Evolutionary conservation across 2,797 vertebrate species (phyloP).

Genomic region (Rousettus madagascariensis): DNA sequence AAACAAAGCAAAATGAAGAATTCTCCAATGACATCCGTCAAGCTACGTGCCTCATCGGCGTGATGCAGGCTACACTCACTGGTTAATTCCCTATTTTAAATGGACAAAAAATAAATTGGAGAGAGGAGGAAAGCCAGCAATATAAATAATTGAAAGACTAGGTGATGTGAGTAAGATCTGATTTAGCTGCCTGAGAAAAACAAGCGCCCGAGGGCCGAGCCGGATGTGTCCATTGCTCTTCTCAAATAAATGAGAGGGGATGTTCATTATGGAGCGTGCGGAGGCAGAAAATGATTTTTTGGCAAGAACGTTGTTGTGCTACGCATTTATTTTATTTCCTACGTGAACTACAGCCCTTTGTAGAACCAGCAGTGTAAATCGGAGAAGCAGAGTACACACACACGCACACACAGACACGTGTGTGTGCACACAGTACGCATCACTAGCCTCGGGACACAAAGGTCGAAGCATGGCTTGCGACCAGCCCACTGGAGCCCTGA

Average conservation of each 20-base stretch:
- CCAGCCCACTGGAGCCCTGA: rapidly evolving
- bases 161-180: background rate
- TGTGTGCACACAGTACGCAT: rapidly evolving
- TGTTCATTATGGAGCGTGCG: background rate
- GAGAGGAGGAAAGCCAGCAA: background rate
- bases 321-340: background rate
- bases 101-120: conserved; percentile 41
- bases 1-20: conserved; percentile 16
- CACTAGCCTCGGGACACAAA: background rate
- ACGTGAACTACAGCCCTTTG: rapidly evolving
- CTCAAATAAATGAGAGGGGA: conserved; percentile 42
- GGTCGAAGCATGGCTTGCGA: background rate
- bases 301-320: background rate
- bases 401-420: too few species aligned
- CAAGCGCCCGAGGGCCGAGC: background rate
- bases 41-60: background rate
- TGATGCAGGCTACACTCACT: background rate
- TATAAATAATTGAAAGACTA: conserved; percentile 65
- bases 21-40: background rate
- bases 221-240: background rate
- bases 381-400: background rate
- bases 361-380: too few species aligned
- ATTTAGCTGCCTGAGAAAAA: conserved; percentile 55
- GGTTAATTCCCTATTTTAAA: conserved; percentile 59
- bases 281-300: background rate